These are phyloP conservation scores for Neodiprion lecontei DNA, from an alignment of 1,140 invertebrate species.

Conservation along the genomic window DNA sequence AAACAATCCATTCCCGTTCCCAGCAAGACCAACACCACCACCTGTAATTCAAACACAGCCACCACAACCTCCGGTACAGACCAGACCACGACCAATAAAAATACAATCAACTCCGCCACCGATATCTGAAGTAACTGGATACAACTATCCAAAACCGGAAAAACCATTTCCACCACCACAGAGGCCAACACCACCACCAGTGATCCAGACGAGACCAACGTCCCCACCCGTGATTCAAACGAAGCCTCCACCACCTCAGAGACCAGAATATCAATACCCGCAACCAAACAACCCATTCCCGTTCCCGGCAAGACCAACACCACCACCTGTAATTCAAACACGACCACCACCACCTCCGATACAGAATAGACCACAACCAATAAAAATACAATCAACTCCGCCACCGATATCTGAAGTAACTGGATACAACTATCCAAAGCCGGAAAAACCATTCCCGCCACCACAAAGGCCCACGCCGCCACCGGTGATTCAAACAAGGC, in stretches of 20 bases:
- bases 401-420: not conserved
- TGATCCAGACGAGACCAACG: constrained; percentile 16
- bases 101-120: constrained; percentile 18
- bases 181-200: constrained; percentile 21
- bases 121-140: constrained; percentile 16
- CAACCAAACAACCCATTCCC: constrained; percentile 17
- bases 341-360: constrained; percentile 27
- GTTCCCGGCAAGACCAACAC: constrained; percentile 12
- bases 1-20: not conserved
- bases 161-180: constrained; percentile 24
- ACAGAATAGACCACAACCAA: constrained; percentile 21
- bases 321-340: constrained; percentile 1
- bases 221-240: constrained; percentile 7
- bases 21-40: constrained; percentile 15
- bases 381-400: constrained; percentile 16
- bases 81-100: constrained; percentile 15
- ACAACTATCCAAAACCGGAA: constrained; percentile 25
- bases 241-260: constrained; percentile 16
- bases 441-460: constrained; percentile 22
- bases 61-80: constrained; percentile 20
- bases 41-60: not conserved
- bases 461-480: constrained; percentile 20
- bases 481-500: constrained; percentile 14
- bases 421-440: constrained; percentile 28
- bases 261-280: constrained; percentile 26